Base-by-base conservation (phyloP, 1,140 invertebrate genomes). In the Nomia melanderi region DNA sequence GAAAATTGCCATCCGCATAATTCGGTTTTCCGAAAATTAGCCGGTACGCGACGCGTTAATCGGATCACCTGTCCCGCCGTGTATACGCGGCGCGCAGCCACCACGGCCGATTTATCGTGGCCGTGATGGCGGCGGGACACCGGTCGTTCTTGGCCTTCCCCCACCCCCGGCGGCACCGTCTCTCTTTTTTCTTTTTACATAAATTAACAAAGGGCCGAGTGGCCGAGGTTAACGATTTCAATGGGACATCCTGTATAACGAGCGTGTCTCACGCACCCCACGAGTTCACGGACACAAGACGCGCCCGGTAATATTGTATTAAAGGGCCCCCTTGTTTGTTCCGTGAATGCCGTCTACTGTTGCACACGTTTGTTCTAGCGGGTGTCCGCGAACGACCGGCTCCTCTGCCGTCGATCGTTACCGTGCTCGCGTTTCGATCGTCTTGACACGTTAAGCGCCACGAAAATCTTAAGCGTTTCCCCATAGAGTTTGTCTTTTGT, bases 281-380 rank as follows among this genome's bases (percentile, higher is more conserved):
- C 56, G 85, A 81, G 87, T 88, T 88, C 86, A 88, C 81, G 85
- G 87, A 87, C 87, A 39, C 39, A 39, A 81, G 72, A 69, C 75
- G 78, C 69, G 63, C 64, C 66, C 72, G 65, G 83, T 87, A 87
- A 88, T 87, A 81, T 82, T 81, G 82, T 82, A 83, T 88, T 88
- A 86, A 88, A 88, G 81, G 63, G 74, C 41, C 79, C 82, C 84
- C 84, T 88, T 87, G 87, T 88, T 78, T 79, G 85, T 76, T 72
- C 74, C 77, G 70, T 88, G 85, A 88, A 87, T 88, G 77, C 77
- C 67, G 64, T 83, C 78, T 77, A 86, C 79, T 82, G 77, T 86
- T 71, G 79, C 73, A 66, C 56, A 81, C 74, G 81, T 84, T 84
- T 84, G 82, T 81, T 66, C 57, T 69, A 81, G 33, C 74, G 75